phyloP scores from a whole-genome alignment of 37 sponge, comb jelly and placozoan species.

The Theonella swinhoei region DNA sequence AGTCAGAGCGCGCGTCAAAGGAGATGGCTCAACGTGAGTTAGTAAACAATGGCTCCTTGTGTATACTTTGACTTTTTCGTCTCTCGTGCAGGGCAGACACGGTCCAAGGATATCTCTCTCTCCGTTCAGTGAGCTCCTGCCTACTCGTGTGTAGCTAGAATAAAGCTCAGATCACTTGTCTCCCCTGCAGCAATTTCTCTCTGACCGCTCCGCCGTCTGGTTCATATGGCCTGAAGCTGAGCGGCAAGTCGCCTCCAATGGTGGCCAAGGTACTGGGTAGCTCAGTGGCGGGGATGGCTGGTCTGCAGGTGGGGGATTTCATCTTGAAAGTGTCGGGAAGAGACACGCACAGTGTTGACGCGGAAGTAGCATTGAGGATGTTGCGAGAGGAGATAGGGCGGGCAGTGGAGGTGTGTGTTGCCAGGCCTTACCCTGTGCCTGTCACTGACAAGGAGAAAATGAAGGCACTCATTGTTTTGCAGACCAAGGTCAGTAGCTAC shows the following conservation, averaged over 20 bases:
- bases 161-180: too few relatives aligned
- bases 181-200: constrained; percentile 18
- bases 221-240: constrained; percentile 44
- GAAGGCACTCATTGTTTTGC: constrained; percentile 24
- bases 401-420: constrained; percentile 40
- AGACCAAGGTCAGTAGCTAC: constrained; percentile 48
- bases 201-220: constrained; percentile 1
- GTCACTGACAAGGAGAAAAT: constrained; percentile 32
- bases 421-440: constrained; percentile 46
- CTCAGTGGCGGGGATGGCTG: constrained; percentile 50
- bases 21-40: too few relatives aligned
- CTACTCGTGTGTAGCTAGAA: neutral
- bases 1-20: too few relatives aligned
- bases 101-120: neutral
- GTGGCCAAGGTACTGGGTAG: constrained; percentile 10
- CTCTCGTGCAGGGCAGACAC: neutral
- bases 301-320: constrained; percentile 54
- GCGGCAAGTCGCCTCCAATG: constrained; percentile 35
- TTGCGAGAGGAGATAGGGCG: constrained; percentile 19
- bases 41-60: too few relatives aligned
- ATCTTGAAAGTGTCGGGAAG: constrained; percentile 49
- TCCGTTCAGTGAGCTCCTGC: neutral
- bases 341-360: constrained; percentile 1
- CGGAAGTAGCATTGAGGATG: constrained; percentile 17
- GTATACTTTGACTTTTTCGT: neutral